phyloP scores from a whole-genome alignment of 2,888 invertebrate species.

The Drosophila anomalata region DNA sequence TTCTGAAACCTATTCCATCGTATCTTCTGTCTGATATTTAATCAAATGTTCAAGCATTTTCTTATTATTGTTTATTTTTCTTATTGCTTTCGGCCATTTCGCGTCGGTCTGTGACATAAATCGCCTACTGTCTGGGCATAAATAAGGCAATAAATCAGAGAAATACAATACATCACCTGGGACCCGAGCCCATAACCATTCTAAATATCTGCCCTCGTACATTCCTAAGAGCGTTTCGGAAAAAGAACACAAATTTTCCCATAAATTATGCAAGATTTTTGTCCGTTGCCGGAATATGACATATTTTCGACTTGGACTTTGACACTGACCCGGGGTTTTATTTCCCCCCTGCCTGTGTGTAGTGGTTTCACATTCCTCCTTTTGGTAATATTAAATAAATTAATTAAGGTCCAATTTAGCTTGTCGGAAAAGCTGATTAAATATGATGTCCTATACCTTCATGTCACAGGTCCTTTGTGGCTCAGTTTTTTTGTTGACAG shows the following conservation, averaged over 20 bases:
- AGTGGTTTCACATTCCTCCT: constrained; percentile 25
- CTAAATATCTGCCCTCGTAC: constrained; percentile 3
- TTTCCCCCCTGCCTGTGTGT: constrained; percentile 37
- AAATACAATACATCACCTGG: constrained; percentile 75
- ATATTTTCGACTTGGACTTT: constrained; percentile 59
- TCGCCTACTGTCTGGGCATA: constrained; percentile 53
- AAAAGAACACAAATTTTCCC: constrained; percentile 27
- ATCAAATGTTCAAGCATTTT: constrained; percentile 55
- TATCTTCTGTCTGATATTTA: constrained; percentile 41
- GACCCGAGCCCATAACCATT: constrained; percentile 15
- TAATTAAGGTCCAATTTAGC: constrained; percentile 70
- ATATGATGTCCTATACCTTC: constrained; percentile 42
- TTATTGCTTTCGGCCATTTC: constrained; percentile 19
- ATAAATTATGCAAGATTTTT: constrained; percentile 71
- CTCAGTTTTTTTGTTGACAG: constrained; percentile 15
- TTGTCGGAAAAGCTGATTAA: constrained; percentile 63
- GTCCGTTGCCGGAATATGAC: constrained; percentile 64
- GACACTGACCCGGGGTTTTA: constrained; percentile 34
- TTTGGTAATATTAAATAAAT: constrained; percentile 49
- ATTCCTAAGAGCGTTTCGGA: constrained; percentile 13
- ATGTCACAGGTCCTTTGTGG: constrained; percentile 9
- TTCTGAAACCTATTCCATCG: background rate
- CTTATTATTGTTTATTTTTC: constrained; percentile 30
- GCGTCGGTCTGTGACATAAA: constrained; percentile 45
- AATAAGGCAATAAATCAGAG: constrained; percentile 74